Evolutionary conservation across 1,140 invertebrate genomes (phyloP).

Genomic region (Wasmannia auropunctata): DNA sequence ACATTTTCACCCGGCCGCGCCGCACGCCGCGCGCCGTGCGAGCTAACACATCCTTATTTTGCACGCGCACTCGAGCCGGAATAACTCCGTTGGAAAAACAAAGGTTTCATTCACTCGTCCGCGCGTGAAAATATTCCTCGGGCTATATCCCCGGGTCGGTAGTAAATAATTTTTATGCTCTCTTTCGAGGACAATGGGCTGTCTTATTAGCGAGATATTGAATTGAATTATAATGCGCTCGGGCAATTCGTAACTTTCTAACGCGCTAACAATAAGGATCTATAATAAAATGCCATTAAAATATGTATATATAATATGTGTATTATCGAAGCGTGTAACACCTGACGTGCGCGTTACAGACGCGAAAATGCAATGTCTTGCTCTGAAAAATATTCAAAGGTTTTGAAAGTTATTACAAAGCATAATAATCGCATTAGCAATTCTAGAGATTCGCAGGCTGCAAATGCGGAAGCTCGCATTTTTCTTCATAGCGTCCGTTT

Average conservation of each 20-base stretch:
- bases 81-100: constrained; percentile 67
- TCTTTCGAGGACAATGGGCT: background rate
- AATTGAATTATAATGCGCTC: constrained; percentile 36
- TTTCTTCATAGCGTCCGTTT: constrained; percentile 60
- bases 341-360: background rate
- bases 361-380: background rate
- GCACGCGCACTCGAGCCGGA: constrained; percentile 33
- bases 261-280: background rate
- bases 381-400: background rate
- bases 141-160: background rate
- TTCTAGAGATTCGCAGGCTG: constrained; percentile 35
- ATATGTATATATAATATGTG: background rate
- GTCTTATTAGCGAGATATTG: constrained; percentile 9
- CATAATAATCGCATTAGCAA: constrained; percentile 57
- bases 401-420: constrained; percentile 19
- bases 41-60: constrained; percentile 51
- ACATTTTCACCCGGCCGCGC: constrained; percentile 77
- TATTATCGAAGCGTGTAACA: background rate
- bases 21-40: constrained; percentile 50
- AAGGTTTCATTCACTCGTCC: constrained; percentile 60
- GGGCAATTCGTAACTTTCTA: background rate
- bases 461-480: constrained; percentile 37
- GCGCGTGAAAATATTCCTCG: constrained; percentile 11
- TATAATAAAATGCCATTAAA: too few species aligned
- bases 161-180: constrained; percentile 43